A percentile compares a stretch with the other conserved stretches of the same genome.
Conservation (phyloP, 2,888 invertebrate species). For the Barypeithes pellucidus region DNA sequence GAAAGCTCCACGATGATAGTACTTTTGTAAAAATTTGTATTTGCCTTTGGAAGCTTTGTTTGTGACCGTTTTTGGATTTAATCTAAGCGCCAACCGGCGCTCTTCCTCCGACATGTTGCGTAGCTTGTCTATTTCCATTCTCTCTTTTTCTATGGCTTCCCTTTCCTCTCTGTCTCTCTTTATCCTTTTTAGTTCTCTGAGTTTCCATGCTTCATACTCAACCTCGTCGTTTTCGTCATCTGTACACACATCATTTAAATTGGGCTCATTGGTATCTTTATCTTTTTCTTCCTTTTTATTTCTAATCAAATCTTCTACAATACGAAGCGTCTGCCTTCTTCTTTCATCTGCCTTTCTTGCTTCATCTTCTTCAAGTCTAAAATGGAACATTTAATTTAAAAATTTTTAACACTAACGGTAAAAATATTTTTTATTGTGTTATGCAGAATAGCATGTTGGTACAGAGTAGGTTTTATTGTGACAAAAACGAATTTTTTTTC, state of each 20-base stretch:
- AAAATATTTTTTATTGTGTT: too few species aligned
- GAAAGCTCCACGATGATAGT: constrained; percentile 99
- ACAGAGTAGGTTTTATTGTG: too few species aligned
- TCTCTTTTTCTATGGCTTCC: constrained; percentile 90
- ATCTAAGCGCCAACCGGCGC: constrained; percentile 86
- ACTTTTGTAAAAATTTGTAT: constrained; percentile 99
- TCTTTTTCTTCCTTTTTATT: constrained; percentile 82
- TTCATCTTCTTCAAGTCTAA: constrained; percentile 85
- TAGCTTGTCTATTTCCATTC: constrained; percentile 90
- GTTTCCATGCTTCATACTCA: constrained; percentile 98
- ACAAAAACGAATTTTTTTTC: too few species aligned
- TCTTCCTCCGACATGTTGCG: constrained; percentile 98
- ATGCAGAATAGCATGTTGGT: too few species aligned
- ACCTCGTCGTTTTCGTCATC: constrained; percentile 97
- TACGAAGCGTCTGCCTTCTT: constrained; percentile 87
- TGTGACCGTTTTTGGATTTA: constrained; percentile 93
- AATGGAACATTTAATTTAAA: not conserved
- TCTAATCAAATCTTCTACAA: constrained; percentile 92
- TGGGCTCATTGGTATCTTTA: constrained; percentile 82
- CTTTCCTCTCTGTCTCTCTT: constrained; percentile 97
- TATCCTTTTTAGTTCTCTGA: constrained; percentile 95
- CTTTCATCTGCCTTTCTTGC: constrained; percentile 91
- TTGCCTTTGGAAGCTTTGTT: constrained; percentile 98
- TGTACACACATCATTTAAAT: constrained; percentile 89
- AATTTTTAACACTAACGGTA: not conserved